These are phyloP conservation scores for Phortica okadai DNA, from an alignment of 2,888 invertebrate species.

Conservation along the genomic window DNA sequence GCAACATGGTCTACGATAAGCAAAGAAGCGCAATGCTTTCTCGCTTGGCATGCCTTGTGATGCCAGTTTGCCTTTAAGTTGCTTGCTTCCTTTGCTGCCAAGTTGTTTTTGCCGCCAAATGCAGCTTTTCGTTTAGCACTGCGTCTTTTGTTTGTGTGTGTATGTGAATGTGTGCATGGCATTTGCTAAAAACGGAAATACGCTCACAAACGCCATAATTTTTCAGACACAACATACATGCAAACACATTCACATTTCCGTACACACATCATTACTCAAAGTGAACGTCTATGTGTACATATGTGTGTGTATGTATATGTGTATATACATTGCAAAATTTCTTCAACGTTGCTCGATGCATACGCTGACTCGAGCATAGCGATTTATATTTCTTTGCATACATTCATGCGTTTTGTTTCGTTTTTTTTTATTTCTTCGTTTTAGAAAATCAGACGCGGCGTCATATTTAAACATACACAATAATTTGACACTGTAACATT, in stretches of 20 bases:
- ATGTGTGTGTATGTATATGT: constrained; percentile 26
- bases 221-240: constrained; percentile 32
- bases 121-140: constrained; percentile 2
- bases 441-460: constrained; percentile 29
- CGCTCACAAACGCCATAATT: constrained; percentile 29
- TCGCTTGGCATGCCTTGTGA: neutral
- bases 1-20: constrained; percentile 49
- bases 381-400: constrained; percentile 30
- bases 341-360: constrained; percentile 49
- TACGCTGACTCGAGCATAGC: constrained; percentile 41
- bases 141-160: neutral
- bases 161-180: constrained; percentile 34
- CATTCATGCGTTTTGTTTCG: constrained; percentile 46
- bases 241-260: constrained; percentile 37
- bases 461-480: constrained; percentile 34
- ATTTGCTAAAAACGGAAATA: constrained; percentile 32
- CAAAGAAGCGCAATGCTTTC: constrained; percentile 39
- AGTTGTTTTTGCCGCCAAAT: constrained; percentile 1
- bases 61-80: neutral
- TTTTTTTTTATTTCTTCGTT: constrained; percentile 32
- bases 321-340: constrained; percentile 17
- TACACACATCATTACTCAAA: constrained; percentile 53
- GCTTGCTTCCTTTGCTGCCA: constrained; percentile 14
- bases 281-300: neutral
- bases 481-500: constrained; percentile 14